Evolutionary conservation across 2,797 vertebrate species (phyloP), one percentile per base, ranked within the genome.

Genomic region (Phylloscopus collybita): DNA sequence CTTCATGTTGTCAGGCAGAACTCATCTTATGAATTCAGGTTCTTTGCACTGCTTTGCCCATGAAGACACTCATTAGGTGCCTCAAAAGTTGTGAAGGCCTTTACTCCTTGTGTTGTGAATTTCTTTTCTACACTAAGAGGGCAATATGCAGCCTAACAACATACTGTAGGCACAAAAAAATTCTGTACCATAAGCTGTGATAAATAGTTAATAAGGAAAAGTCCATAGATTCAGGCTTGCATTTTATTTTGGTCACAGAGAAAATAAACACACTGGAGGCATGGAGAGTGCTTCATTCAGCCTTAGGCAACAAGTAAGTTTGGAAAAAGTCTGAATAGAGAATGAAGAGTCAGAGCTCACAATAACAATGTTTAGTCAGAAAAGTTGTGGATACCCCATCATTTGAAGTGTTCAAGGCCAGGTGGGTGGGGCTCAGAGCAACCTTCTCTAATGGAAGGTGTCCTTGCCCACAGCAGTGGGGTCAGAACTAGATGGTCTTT

Each of bases 21-120:
- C 26, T 40, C 14, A 22, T n/a, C 7, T 42, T 40, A 40, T 0
- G 1, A 60, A 61, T 13, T 61, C 36, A 53, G 11, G 4, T 57
- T 32, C 32, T 85, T 79, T 60, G 23, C n/a, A 40, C 27, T 74
- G 36, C 40, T 87, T 81, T 74, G n/a, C 16, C 40, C 19, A 15
- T 34, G 26, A 84, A 72, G 42, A 34, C 4, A 9, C 17, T 44
- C n/a, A 47, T 54, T 47, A 81, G 7, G 9, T 50, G 34, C 27
- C 38, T 91, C 51, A 13, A 22, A 81, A 87, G 3, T 45, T 84
- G 60, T 26, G 29, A 72, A 87, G 23, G 11, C 3, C 17, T 44
- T 87, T 18, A 45, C 11, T 78, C 45, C 12, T 84, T 44, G 13
- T 45, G n/a, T 15, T 75, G 29, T 36, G 32, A 78, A 60, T 81